These are phyloP conservation scores for Molorchus minor DNA, from an alignment of 2,888 invertebrate species.

Conservation along the genomic window DNA sequence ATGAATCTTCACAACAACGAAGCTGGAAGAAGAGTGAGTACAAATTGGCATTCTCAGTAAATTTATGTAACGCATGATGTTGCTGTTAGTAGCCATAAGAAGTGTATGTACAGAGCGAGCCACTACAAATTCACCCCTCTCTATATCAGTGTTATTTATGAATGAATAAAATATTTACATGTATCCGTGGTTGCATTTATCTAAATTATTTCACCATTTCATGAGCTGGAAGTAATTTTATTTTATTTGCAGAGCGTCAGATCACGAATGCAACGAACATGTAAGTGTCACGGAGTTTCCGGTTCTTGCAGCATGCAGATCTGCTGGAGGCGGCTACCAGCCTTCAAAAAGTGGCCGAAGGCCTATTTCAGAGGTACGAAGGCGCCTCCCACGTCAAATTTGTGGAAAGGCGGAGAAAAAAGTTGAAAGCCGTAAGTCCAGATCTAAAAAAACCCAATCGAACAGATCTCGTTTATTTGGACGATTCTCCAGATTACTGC, in stretches of 20 bases:
- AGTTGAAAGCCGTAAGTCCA: conserved; percentile 76
- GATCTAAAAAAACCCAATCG: conserved; percentile 88
- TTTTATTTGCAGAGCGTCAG: conserved; percentile 68
- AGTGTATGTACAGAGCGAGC: no score
- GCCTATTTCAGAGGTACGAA: conserved; percentile 82
- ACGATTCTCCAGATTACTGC: conserved; percentile 93
- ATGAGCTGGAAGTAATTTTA: no score
- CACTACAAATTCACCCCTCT: no score
- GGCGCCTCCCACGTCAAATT: conserved; percentile 86
- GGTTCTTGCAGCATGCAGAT: conserved; percentile 91
- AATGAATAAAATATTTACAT: no score
- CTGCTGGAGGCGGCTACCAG: conserved; percentile 87
- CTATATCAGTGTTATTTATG: no score
- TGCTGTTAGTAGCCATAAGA: no score
- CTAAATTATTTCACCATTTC: no score
- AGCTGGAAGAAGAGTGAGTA: conserved; percentile 83
- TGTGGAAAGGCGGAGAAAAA: conserved; percentile 70
- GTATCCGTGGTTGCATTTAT: no score
- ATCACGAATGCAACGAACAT: conserved; percentile 84
- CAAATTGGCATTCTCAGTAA: neutral
- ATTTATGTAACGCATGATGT: no score
- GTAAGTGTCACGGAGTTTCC: conserved; percentile 95
- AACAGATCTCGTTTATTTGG: conserved; percentile 89
- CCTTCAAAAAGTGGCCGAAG: conserved; percentile 82
- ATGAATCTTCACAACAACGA: conserved; percentile 95